These are phyloP conservation scores for Cyanocitta stelleri DNA, from an alignment of 2,113 vertebrate genomes.

Conservation along the genomic window DNA sequence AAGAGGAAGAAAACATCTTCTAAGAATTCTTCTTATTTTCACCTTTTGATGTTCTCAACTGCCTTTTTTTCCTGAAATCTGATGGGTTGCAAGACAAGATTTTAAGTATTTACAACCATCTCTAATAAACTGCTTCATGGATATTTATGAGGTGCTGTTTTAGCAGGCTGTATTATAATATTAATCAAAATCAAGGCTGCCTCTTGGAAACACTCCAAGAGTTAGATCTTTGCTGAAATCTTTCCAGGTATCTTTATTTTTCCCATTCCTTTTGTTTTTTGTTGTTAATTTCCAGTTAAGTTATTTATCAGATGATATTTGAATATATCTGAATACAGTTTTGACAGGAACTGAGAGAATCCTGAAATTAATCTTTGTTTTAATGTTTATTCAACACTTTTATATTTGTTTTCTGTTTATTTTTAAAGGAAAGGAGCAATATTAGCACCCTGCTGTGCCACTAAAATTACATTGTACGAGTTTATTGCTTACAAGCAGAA, in stretches of 20 bases:
- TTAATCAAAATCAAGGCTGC: slow-evolving; percentile 75
- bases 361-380: slow-evolving; percentile 56
- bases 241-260: slow-evolving; percentile 68
- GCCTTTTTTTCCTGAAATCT: slow-evolving; percentile 7
- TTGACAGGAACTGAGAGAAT: slow-evolving; percentile 67
- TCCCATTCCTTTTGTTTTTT: slow-evolving; percentile 20
- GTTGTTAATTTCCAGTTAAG: slow-evolving; percentile 61
- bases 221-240: slow-evolving; percentile 61
- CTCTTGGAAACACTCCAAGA: slow-evolving; percentile 65
- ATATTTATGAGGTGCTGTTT: slow-evolving; percentile 78
- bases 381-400: slow-evolving; percentile 65
- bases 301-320: slow-evolving; percentile 67
- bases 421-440: slow-evolving; percentile 28
- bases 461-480: not conserved
- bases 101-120: slow-evolving; percentile 77
- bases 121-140: slow-evolving; percentile 78
- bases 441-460: not conserved
- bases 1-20: slow-evolving; percentile 1
- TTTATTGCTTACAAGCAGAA: not conserved
- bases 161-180: slow-evolving; percentile 73
- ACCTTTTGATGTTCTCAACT: slow-evolving; percentile 51
- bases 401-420: slow-evolving; percentile 53
- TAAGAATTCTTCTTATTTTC: slow-evolving; percentile 33
- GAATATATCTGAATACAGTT: slow-evolving; percentile 53
- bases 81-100: slow-evolving; percentile 69